Evolutionary conservation across 2,797 vertebrate species (phyloP), one percentile per base, ranked within the genome.

Genomic region (Nannoperca australis): DNA sequence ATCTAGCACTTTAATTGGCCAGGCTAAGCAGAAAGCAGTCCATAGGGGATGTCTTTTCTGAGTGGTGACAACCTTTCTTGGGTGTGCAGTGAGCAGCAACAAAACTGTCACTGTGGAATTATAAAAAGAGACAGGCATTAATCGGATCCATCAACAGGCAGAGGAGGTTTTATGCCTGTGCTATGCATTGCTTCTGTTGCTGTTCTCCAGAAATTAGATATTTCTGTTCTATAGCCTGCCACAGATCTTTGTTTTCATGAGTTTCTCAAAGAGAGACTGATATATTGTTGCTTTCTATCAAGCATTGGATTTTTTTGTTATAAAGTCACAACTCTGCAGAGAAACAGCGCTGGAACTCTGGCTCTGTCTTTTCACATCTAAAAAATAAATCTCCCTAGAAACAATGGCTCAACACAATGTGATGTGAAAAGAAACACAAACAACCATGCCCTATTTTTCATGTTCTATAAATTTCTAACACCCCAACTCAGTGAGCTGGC

Each of bases 71-170:
- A 90, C 90, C 84, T 87, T 89, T 88, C 85, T 79, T 67, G 78
- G 61, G 60, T 86, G 78, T 88, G 83, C 81, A 82, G 80, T 27
- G 71, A 92, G 85, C 69, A 76, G 84, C 86, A 88, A 85, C 86
- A 86, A 89, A 91, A 90, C 80, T 86, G 85, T 89, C 90, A 88
- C 83, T 49, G 81, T 86, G 88, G 88, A 91, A 89, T 92, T 89
- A 90, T 62, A 76, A 70, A 83, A 79, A 69, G 73, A 92, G 83
- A 88, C 85, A 71, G 68, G 86, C 83, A 86, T 89, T 91, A 88
- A 81, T 76, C 42, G 24, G 70, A 91, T 92, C 91, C 85, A 86
- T 89, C 81, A 86, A 61, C 73, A 77, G 67, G 73, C 75, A 69
- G 67, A 54, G 75, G 78, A 71, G 42, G 30, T 66, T 78, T 79